Evolutionary conservation across 2,797 vertebrate genomes (phyloP).

Genomic region (Garrulus glandarius): DNA sequence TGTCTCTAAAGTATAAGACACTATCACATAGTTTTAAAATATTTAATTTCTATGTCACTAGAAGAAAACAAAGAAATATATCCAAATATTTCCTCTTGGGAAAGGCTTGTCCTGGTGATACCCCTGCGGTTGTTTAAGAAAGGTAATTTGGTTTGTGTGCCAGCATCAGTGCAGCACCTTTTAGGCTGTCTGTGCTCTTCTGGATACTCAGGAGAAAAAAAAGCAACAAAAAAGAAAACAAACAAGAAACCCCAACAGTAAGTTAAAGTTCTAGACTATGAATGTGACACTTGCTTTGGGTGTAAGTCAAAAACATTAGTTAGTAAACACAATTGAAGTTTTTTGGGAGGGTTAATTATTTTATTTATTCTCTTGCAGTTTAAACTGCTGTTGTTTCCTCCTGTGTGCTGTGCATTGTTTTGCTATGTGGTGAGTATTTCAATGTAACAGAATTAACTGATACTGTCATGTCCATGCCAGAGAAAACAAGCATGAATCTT

Average conservation of each 20-base stretch:
- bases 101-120: not conserved
- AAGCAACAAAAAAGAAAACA: not conserved
- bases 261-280: not conserved
- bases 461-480: not conserved
- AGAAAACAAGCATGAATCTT: not conserved
- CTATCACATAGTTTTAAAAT: not conserved
- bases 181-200: not conserved
- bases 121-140: not conserved
- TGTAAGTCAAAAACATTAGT: not conserved
- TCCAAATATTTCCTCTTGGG: not conserved
- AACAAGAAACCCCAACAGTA: not conserved
- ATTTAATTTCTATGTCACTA: not conserved
- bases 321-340: not conserved
- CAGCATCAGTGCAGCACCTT: not conserved
- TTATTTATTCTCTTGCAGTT: not conserved
- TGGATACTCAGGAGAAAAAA: fast-evolving
- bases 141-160: not conserved
- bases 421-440: not conserved
- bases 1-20: not conserved
- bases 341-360: not conserved
- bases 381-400: not conserved
- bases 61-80: not conserved
- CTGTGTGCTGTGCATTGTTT: not conserved
- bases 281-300: not conserved
- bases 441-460: not conserved